Base-by-base conservation (phyloP, 2,113 vertebrate species). In the Centrocercus urophasianus region DNA sequence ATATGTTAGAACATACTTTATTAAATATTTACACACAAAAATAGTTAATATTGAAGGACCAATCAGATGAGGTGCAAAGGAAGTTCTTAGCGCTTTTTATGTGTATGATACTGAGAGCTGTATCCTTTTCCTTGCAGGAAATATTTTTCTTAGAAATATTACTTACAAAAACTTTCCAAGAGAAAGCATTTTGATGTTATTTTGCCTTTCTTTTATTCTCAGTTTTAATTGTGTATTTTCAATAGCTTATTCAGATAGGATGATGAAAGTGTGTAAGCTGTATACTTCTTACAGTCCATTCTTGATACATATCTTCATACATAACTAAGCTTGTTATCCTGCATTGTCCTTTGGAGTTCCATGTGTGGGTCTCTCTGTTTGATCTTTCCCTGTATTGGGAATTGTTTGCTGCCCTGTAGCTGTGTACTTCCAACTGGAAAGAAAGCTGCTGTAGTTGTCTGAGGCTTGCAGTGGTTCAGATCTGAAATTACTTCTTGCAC, bases 81-180 rank as follows among this genome's bases (percentile, higher is more conserved):
- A 59, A 59, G 18, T 32, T 42, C 11, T 42, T 28, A 28, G 20
- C 17, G 17, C 25, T 79, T 83, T 75, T 77, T 14, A 5, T 63
- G 20, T 3, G 1, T 25, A 6, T 66, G n/a, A 27, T 2, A 1
- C 0, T 40, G 16, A 64, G 1, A 17, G 5, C 13, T 20, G 48
- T 66, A 38, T 7, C 52, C 82, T 92, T 73, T 36, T 86, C n/a
- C 19, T 91, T 88, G 40, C 22, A 66, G 61, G 81, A 65, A 43
- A 85, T 34, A n/a, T 71, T 76, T 81, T 72, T 12, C 32, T 56
- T 66, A 61, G 36, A 75, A 80, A 32, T 84, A 28, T 54, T 72
- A 27, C 14, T 80, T 72, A 6, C 18, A 63, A 64, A 64, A 43
- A 36, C 60, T 28, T 48, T 27, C 16, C 11, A 24, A 40, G 47